Conservation (phyloP, 2,797 vertebrate species). For the Danionella dracula region DNA sequence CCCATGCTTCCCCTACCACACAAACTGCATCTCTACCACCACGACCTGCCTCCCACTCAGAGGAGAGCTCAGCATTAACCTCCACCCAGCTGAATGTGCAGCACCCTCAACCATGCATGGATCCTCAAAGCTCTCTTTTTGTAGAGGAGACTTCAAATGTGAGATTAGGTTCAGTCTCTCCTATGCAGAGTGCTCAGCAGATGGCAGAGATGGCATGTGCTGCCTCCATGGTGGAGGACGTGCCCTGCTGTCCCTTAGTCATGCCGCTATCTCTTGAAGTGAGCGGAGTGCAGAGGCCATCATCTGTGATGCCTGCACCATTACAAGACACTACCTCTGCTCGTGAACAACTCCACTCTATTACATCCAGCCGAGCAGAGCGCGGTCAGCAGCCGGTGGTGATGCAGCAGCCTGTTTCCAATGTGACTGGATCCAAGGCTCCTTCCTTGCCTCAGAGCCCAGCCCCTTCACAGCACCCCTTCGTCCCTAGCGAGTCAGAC, state of each 20-base stretch:
- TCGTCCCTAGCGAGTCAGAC: constrained; percentile 76
- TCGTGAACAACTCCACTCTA: constrained; percentile 60
- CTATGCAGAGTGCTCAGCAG: constrained; percentile 57
- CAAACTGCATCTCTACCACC: constrained; percentile 57
- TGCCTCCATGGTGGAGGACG: constrained; percentile 58
- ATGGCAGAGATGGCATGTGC: constrained; percentile 57
- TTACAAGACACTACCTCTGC: constrained; percentile 53
- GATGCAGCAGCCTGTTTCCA: constrained; percentile 72
- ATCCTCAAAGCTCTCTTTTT: constrained; percentile 52
- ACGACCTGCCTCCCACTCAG: constrained; percentile 52
- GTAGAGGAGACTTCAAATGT: constrained; percentile 56
- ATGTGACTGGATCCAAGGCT: constrained; percentile 63
- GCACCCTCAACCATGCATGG: constrained; percentile 49
- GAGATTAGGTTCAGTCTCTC: constrained; percentile 55
- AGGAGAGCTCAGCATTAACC: constrained; percentile 40
- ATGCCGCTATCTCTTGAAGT: constrained; percentile 70
- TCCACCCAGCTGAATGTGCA: constrained; percentile 44
- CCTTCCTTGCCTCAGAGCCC: constrained; percentile 76
- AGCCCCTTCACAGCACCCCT: constrained; percentile 64
- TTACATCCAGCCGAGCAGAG: constrained; percentile 49
- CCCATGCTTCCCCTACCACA: constrained; percentile 61
- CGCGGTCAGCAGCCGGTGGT: constrained; percentile 68
- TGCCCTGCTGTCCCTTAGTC: constrained; percentile 73
- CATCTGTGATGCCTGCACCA: constrained; percentile 60
- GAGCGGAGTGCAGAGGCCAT: constrained; percentile 50